Evolutionary conservation across 1,140 invertebrate species (phyloP), one percentile per base, ranked within the genome.

Genomic region (Yoshiicerus persimilis): DNA sequence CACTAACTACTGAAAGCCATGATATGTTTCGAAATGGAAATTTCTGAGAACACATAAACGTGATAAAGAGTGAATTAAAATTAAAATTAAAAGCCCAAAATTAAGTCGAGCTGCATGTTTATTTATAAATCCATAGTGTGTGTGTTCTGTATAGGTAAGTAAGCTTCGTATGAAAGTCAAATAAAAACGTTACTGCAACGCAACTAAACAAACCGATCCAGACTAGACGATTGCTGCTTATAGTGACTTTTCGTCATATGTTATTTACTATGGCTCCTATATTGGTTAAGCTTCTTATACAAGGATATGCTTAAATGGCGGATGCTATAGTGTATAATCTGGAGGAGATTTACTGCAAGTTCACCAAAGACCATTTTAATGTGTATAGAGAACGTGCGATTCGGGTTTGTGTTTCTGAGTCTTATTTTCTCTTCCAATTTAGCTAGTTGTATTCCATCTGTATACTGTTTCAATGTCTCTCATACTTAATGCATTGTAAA

Each of bases 21-120:
- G n/a, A n/a, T n/a, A n/a, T n/a, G n/a, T n/a, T n/a, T n/a, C n/a
- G n/a, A n/a, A n/a, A n/a, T n/a, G n/a, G n/a, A n/a, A n/a, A n/a
- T n/a, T n/a, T n/a, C n/a, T n/a, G n/a, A n/a, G n/a, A n/a, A n/a
- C n/a, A 16, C 3, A 56, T n/a, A 9, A 34, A 20, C 34, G 75
- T 38, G 75, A 80, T 80, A 80, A 38, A 80, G 27, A 38, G 70
- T 77, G 75, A 38, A 75, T 75, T 75, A 75, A 75, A 75, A 80
- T 80, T 80, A 80, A 80, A 80, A 80, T 80, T 80, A 80, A 80
- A 80, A 80, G 75, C 75, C 75, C 75, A 80, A 80, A 80, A 80
- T 80, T 80, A 80, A 80, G 34, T 80, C 75, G 30, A 80, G 75
- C 75, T 80, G 75, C 75, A 80, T 36, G 75, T 80, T 80, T 80